These are phyloP conservation scores for Euzophera pinguis DNA, from an alignment of 2,888 invertebrate species.

Conservation along the genomic window DNA sequence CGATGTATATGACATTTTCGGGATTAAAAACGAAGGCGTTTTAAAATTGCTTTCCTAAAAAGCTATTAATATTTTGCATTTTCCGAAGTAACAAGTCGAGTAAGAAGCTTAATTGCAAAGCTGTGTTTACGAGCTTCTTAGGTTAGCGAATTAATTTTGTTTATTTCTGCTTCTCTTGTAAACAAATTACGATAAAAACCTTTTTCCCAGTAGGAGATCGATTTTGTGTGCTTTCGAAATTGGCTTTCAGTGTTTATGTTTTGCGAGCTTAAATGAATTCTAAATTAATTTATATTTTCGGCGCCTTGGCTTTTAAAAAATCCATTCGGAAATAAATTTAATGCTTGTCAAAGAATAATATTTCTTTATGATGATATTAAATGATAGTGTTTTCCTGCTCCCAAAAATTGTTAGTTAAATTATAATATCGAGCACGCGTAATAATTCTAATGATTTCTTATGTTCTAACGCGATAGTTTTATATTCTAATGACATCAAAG, in stretches of 20 bases:
- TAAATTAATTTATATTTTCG: not conserved
- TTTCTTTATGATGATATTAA: too few relatives aligned
- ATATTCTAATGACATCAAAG: too few relatives aligned
- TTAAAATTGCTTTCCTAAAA: not conserved
- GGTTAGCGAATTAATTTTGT: conserved; percentile 7
- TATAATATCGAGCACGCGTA: too few relatives aligned
- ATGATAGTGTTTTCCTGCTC: too few relatives aligned
- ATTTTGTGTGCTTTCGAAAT: conserved; percentile 1
- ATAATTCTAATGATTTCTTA: too few relatives aligned
- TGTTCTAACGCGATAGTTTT: too few relatives aligned
- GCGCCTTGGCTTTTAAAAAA: too few relatives aligned
- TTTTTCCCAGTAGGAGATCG: not conserved
- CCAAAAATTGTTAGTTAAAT: too few relatives aligned
- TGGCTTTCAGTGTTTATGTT: not conserved
- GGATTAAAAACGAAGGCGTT: too few relatives aligned
- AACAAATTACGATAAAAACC: not conserved
- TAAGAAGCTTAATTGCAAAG: conserved; percentile 4
- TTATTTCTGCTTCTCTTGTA: conserved; percentile 1
- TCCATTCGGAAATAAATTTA: too few relatives aligned
- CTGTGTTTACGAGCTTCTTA: conserved; percentile 2
- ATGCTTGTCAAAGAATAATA: too few relatives aligned
- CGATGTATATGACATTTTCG: too few relatives aligned
- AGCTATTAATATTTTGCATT: conserved; percentile 2
- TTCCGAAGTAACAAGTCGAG: not conserved
- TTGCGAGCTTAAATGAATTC: not conserved